These are phyloP conservation scores for Pristionchus pacificus DNA, from an alignment of 1,140 invertebrate genomes.

Conservation along the genomic window DNA sequence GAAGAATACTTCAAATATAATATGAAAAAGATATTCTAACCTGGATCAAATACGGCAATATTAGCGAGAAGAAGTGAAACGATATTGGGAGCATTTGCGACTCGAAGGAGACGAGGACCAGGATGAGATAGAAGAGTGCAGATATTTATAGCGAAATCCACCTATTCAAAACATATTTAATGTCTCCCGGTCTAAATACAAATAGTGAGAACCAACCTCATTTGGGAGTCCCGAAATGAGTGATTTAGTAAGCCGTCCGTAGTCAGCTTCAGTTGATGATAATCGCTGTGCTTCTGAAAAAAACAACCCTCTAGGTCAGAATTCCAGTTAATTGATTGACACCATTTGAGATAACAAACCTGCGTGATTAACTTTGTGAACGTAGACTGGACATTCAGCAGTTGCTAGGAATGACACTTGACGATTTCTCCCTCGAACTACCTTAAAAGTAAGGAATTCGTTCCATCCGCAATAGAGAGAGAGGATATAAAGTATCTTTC, in stretches of 20 bases:
- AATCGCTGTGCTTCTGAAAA: slow-evolving; percentile 8
- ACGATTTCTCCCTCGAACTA: background rate
- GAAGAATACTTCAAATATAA: slow-evolving; percentile 6
- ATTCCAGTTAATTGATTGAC: too few relatives aligned
- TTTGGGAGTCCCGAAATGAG: slow-evolving; percentile 89
- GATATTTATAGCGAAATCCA: slow-evolving; percentile 91
- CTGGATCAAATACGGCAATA: slow-evolving; percentile 81
- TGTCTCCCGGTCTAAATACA: background rate
- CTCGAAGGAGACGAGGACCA: slow-evolving; percentile 77
- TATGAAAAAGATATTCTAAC: slow-evolving; percentile 63
- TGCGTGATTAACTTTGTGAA: slow-evolving; percentile 10
- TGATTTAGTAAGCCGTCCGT: slow-evolving; percentile 80
- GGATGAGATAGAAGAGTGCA: slow-evolving; percentile 90
- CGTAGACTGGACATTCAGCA: slow-evolving; percentile 40
- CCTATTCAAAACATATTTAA: background rate
- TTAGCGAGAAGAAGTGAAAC: slow-evolving; percentile 84
- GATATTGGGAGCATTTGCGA: slow-evolving; percentile 77
- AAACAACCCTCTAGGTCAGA: too few relatives aligned
- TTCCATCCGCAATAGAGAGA: background rate
- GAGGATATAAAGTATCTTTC: slow-evolving; percentile 1
- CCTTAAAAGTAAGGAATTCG: background rate
- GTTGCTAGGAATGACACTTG: slow-evolving; percentile 14
- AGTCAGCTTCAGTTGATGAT: slow-evolving; percentile 58
- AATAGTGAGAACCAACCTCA: slow-evolving; percentile 67
- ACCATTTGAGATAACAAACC: slow-evolving; percentile 15